These are phyloP conservation scores for Zhengitettix transpicula DNA, from an alignment of 2,888 invertebrate genomes.

Conservation along the genomic window DNA sequence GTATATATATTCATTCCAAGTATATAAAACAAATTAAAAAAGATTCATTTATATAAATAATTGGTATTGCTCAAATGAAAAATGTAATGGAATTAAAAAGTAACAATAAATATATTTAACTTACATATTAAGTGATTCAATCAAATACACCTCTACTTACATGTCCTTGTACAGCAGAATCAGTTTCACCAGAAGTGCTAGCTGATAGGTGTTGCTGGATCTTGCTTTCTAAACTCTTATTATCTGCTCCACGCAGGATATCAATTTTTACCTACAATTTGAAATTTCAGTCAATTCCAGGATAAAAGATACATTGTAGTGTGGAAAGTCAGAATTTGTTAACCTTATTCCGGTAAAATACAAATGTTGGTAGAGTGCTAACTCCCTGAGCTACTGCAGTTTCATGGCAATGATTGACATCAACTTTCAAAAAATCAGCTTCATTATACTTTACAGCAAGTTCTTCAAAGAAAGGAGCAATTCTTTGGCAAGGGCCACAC, in stretches of 20 bases:
- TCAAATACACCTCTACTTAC: conserved; percentile 34
- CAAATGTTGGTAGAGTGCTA: conserved; percentile 95
- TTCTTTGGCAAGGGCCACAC: conserved; percentile 94
- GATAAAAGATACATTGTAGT: not conserved
- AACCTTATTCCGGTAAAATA: conserved; percentile 76
- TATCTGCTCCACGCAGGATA: conserved; percentile 74
- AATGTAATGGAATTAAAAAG: too few relatives aligned
- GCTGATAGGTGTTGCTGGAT: conserved; percentile 70
- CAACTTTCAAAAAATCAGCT: conserved; percentile 85
- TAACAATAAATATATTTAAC: too few relatives aligned
- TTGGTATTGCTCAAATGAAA: too few relatives aligned
- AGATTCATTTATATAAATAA: too few relatives aligned
- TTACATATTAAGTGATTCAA: too few relatives aligned
- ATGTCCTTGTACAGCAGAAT: conserved; percentile 54
- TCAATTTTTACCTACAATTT: conserved; percentile 56
- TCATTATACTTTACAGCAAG: conserved; percentile 72
- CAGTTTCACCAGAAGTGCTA: conserved; percentile 38
- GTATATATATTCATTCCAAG: not conserved
- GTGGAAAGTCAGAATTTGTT: not conserved
- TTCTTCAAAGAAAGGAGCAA: conserved; percentile 84
- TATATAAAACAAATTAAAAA: too few relatives aligned
- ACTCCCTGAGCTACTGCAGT: conserved; percentile 79
- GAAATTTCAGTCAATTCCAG: too few relatives aligned
- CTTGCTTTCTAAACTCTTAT: conserved; percentile 65
- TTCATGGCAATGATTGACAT: conserved; percentile 85